Evolutionary conservation across 2,797 vertebrate species (phyloP), one percentile per base, ranked within the genome.

Genomic region (Eulemur rubriventer): DNA sequence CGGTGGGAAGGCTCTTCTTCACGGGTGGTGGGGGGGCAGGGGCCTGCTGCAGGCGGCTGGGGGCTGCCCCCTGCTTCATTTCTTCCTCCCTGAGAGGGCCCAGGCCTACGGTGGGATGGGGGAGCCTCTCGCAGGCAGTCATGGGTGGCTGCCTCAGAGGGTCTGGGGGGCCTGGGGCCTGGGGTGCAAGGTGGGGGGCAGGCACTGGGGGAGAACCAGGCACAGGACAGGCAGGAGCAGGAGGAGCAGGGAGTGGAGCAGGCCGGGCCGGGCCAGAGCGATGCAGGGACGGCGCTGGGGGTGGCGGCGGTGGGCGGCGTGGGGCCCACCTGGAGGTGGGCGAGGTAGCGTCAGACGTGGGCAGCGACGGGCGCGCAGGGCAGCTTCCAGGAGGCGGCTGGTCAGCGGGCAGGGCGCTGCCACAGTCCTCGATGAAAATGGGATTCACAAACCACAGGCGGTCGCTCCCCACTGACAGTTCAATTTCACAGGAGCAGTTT

Each of bases 401-500:
- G 17, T 98, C 70, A 43, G 96, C 52, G 22, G 97, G 93, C 84
- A 96, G 95, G 89, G 96, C 72, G 80, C 97, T 97, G 97, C 98
- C 97, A 94, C 95, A 98, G 98, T 99, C 99, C 97, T 99, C 99
- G 96, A 99, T 99, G 98, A 99, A 98, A 94, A 99, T 98, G 26
- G 99, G 99, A 97, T 99, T 99, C 95, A 99, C 98, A 41, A 99
- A 99, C 99, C 99, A 99, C 98, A 99, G 97, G 89, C 97, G 98
- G 97, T 98, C 98, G 95, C 97, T 99, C 98, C 98, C 99, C 75
- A 97, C 61, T 35, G 99, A 99, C 94, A 98, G 97, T 97, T 98
- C 98, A 80, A 99, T 98, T 98, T 99, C 99, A 96, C 99, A 99
- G 69, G 99, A 98, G 94, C 98, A 98, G 95, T 97, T 97, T 97